Conservation (phyloP, 2,888 invertebrate genomes). For the Oasisia sp. region DNA sequence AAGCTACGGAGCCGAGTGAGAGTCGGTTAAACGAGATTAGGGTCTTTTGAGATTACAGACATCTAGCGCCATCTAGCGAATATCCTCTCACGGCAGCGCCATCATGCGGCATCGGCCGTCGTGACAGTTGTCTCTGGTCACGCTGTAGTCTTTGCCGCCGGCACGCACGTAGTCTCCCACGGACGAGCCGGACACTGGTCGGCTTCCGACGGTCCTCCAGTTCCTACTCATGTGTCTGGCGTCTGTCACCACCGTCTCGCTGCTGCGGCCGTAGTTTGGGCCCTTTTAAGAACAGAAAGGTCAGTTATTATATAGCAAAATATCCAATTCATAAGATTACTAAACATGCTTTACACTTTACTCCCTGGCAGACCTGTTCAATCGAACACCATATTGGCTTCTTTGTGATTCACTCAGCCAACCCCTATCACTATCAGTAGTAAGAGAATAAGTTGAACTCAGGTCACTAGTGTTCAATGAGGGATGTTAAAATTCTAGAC, state of each 20-base stretch:
- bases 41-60: too few species aligned
- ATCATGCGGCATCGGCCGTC: neutral
- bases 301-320: neutral
- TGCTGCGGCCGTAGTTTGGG: neutral
- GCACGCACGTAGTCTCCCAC: neutral
- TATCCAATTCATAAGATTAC: too few species aligned
- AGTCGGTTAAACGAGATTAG: too few species aligned
- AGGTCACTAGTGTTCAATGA: too few species aligned
- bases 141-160: neutral
- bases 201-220: neutral
- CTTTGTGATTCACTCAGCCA: too few species aligned
- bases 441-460: too few species aligned
- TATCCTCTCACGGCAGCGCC: neutral
- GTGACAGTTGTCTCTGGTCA: neutral
- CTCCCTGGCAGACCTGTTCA: too few species aligned
- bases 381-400: too few species aligned
- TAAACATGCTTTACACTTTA: too few species aligned
- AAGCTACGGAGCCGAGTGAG: too few species aligned
- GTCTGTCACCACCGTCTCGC: conserved; percentile 6
- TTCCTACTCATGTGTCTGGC: neutral
- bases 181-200: neutral
- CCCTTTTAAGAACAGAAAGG: neutral
- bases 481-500: too few species aligned
- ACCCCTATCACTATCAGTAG: too few species aligned
- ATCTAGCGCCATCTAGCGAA: neutral